A percentile compares a stretch with the other conserved stretches of the same genome.
Evolutionary conservation across 2,797 vertebrate species (phyloP).

Genomic region (Furcifer pardalis): DNA sequence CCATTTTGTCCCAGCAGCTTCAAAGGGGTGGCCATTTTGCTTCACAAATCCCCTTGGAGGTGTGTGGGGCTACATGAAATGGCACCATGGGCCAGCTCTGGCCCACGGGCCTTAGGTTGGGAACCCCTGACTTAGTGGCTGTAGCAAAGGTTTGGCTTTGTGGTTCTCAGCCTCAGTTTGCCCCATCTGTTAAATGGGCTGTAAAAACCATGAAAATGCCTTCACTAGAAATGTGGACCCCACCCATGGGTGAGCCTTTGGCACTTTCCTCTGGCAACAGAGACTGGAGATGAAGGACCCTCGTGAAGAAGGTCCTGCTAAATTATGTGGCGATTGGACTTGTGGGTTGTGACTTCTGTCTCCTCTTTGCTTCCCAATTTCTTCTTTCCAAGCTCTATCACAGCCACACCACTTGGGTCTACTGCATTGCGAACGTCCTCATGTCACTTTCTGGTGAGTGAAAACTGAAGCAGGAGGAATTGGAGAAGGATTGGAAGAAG

Average conservation of each 20-base stretch:
- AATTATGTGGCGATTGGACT: not conserved
- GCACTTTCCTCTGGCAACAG: not conserved
- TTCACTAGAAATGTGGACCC: not conserved
- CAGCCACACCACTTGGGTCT: constrained; percentile 88
- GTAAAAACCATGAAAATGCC: not conserved
- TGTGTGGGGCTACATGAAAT: too few species aligned
- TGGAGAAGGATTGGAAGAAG: not conserved
- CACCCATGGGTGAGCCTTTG: not conserved
- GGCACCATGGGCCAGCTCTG: too few species aligned
- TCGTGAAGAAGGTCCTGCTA: not conserved
- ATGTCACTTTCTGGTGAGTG: constrained; percentile 90
- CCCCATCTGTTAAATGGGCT: not conserved
- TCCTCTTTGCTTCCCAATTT: too few species aligned
- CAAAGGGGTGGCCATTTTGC: too few species aligned
- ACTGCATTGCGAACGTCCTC: constrained; percentile 85
- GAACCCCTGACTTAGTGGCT: too few species aligned
- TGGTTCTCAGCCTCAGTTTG: not conserved
- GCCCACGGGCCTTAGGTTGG: too few species aligned
- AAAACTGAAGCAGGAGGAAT: not conserved
- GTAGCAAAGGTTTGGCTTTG: not conserved
- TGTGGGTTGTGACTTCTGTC: not conserved
- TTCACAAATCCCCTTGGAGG: too few species aligned
- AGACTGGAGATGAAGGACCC: too few species aligned
- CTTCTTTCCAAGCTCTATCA: constrained; percentile 82
- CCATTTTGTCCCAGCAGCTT: too few species aligned